A percentile compares a stretch with the other conserved stretches of the same genome.
These are phyloP conservation scores for Takifugu flavidus DNA, from an alignment of 2,113 vertebrate genomes.

Conservation along the genomic window DNA sequence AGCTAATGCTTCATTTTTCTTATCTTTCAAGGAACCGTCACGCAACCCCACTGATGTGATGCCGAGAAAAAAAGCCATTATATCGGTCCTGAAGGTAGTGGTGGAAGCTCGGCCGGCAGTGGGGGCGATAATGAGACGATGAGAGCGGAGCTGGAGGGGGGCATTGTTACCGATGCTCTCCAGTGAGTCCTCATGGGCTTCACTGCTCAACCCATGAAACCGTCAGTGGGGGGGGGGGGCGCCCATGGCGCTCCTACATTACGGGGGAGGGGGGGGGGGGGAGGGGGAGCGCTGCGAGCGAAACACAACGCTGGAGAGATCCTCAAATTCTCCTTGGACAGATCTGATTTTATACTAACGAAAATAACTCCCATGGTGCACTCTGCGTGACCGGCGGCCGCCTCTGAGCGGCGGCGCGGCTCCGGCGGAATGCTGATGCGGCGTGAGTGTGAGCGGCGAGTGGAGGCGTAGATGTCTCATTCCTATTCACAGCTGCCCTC, in stretches of 20 bases:
- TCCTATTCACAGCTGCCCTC: constrained; percentile 15
- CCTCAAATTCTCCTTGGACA: constrained; percentile 21
- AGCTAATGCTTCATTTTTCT: constrained; percentile 18
- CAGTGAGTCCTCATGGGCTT: constrained; percentile 22
- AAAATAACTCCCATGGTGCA: constrained; percentile 28
- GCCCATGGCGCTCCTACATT: constrained; percentile 23
- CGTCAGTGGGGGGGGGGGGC: constrained; percentile 20
- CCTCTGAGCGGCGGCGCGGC: constrained; percentile 9
- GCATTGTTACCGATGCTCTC: constrained; percentile 6
- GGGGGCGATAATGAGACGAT: constrained; percentile 1
- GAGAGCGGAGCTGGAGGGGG: constrained; percentile 16
- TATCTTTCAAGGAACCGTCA: constrained; percentile 1
- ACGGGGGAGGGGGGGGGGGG: constrained; percentile 13
- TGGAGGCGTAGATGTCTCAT: constrained; percentile 11
- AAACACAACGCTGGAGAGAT: constrained; percentile 24
- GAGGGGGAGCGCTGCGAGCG: constrained; percentile 30
- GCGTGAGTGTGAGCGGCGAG: neutral
- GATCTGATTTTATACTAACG: constrained; percentile 14
- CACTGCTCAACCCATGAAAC: constrained; percentile 24
- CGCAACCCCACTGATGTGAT: constrained; percentile 2
- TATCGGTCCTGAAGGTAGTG: neutral
- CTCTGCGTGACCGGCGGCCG: constrained; percentile 6
- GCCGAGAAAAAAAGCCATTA: neutral
- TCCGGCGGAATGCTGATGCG: constrained; percentile 42
- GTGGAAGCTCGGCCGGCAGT: constrained; percentile 15